These are phyloP conservation scores for Forbesichthys papilliferus DNA, from an alignment of 2,113 vertebrate genomes.

Conservation along the genomic window DNA sequence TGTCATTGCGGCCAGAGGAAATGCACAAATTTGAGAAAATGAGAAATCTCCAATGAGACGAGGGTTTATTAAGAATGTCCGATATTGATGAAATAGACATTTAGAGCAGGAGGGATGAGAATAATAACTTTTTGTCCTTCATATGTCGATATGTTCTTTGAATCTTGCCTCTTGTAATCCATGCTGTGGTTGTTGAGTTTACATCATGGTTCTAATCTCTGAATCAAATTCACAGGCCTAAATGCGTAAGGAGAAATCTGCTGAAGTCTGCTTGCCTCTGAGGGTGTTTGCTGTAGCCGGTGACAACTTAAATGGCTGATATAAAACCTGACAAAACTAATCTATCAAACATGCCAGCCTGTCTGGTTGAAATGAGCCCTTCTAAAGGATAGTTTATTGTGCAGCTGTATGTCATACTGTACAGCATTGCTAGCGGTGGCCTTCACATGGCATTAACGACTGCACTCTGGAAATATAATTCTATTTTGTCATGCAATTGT, in stretches of 20 bases:
- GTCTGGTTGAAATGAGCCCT: constrained; percentile 55
- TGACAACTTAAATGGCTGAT: constrained; percentile 77
- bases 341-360: constrained; percentile 66
- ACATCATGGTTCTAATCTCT: constrained; percentile 41
- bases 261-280: constrained; percentile 52
- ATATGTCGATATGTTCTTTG: constrained; percentile 20
- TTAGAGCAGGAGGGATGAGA: constrained; percentile 31
- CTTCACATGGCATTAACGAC: constrained; percentile 43
- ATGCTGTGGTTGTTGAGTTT: constrained; percentile 26
- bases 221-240: constrained; percentile 42
- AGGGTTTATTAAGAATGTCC: constrained; percentile 57
- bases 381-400: constrained; percentile 66
- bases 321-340: constrained; percentile 76
- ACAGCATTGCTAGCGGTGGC: constrained; percentile 44
- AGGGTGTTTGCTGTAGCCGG: constrained; percentile 63
- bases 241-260: constrained; percentile 38
- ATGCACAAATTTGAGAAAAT: constrained; percentile 50
- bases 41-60: constrained; percentile 42
- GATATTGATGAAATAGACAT: constrained; percentile 45
- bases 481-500: constrained; percentile 5
- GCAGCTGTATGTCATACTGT: constrained; percentile 52
- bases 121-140: constrained; percentile 19
- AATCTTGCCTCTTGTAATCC: constrained; percentile 18
- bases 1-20: constrained; percentile 26
- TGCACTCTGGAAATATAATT: constrained; percentile 40